Evolutionary conservation across 2,888 invertebrate species (phyloP), one percentile per base, ranked within the genome.

Genomic region (Ormyrus nitidulus): DNA sequence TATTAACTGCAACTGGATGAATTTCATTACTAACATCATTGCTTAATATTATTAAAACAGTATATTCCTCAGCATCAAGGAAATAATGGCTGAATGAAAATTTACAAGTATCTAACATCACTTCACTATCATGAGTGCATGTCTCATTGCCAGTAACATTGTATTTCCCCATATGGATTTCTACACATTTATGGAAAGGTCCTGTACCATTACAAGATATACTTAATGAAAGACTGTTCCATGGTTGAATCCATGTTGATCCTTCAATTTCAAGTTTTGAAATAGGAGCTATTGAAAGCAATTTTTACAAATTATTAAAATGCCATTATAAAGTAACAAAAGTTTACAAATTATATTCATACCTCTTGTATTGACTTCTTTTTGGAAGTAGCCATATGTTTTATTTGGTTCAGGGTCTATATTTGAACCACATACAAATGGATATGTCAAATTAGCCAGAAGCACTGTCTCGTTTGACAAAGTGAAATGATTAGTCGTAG

Each of bases 161-260:
- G 86, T 94, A 94, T 53, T 91, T 87, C 77, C 96, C 96, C 49
- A 91, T 88, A 80, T 92, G 92, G 85, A 94, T 94, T 70, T 92
- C 89, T 62, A 94, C 92, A 86, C 97, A 97, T 88, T 95, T 95
- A 65, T 92, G 86, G 86, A 95, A 95, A 0, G 95, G 95, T 0
- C 93, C 92, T 0, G 96, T 95, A 0, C 97, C 97, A 49, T 93
- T 92, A 86, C 96, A 97, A 58, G 93, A 93, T 4, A 95, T 93
- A 83, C 93, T 92, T 8, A 97, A 89, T 76, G 94, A 93, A 48
- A 97, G 90, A 65, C 96, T 91, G 75, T 96, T 96, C 53, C 96
- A 96, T 81, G 95, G 95, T 85, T 95, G 94, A 53, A 97, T 91
- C 96, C 97, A 97, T 86, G 95, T 95, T 77, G 94, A 93, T 0